Evolutionary conservation across 37 sponge, comb jelly and placozoan species (phyloP).

Genomic region (Beroe forskalii): DNA sequence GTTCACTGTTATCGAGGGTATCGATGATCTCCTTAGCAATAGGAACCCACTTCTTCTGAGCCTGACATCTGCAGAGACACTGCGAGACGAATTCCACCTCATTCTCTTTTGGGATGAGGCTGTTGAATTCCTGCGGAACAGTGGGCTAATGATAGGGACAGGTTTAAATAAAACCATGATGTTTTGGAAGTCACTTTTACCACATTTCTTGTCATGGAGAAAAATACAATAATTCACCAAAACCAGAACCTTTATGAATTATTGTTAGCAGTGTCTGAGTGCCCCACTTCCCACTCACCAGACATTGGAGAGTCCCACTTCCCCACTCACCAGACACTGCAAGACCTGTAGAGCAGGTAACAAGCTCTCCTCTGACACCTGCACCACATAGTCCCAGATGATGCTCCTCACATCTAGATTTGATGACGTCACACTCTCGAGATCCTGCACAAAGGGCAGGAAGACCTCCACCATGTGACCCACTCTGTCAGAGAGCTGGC

Average conservation of each 20-base stretch:
- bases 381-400: background rate
- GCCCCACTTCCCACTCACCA: too few relatives aligned
- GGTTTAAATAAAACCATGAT: too few relatives aligned
- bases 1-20: background rate
- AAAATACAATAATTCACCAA: too few relatives aligned
- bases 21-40: conserved; percentile 20
- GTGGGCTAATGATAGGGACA: too few relatives aligned
- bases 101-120: background rate
- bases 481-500: background rate
- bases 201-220: too few relatives aligned
- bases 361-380: background rate
- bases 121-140: conserved; percentile 10
- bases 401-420: background rate
- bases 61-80: background rate
- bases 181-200: too few relatives aligned
- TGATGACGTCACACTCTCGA: background rate
- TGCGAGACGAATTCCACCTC: background rate
- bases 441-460: conserved; percentile 3
- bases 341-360: background rate
- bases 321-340: background rate
- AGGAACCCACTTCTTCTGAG: background rate
- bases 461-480: conserved; percentile 40
- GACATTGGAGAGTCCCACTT: background rate
- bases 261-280: too few relatives aligned
- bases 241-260: too few relatives aligned